Conservation (phyloP, 2,888 invertebrate genomes). For the Rotaria socialis region DNA sequence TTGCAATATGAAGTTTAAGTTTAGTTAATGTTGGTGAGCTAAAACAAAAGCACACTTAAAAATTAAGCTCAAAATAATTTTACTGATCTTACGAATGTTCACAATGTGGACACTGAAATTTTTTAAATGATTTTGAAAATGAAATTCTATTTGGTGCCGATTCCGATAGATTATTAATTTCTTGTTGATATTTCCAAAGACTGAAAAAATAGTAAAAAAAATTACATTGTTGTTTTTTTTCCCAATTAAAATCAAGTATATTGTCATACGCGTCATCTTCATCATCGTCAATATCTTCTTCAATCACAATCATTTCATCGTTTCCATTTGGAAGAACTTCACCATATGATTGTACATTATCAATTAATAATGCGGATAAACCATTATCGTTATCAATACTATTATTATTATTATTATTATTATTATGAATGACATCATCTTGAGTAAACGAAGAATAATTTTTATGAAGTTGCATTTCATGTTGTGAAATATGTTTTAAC, state of each 20-base stretch:
- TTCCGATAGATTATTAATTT: background rate
- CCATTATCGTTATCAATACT: constrained; percentile 5
- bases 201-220: background rate
- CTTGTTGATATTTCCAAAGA: constrained; percentile 23
- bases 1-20: constrained; percentile 31
- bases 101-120: constrained; percentile 36
- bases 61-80: too few relatives aligned
- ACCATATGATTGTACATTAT: background rate
- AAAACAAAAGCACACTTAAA: background rate
- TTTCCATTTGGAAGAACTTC: background rate
- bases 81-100: background rate
- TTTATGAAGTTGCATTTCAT: background rate
- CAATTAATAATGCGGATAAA: constrained; percentile 7
- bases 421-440: background rate
- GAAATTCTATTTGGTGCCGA: background rate
- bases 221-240: background rate
- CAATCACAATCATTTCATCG: background rate
- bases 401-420: constrained; percentile 1
- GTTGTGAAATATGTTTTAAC: background rate
- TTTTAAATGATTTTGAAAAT: background rate
- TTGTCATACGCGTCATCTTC: constrained; percentile 22
- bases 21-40: constrained; percentile 30
- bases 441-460: background rate
- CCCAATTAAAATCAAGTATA: background rate
- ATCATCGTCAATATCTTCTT: constrained; percentile 21